Base-by-base conservation (phyloP, 2,888 invertebrate species). In the Seladonia tumulorum region DNA sequence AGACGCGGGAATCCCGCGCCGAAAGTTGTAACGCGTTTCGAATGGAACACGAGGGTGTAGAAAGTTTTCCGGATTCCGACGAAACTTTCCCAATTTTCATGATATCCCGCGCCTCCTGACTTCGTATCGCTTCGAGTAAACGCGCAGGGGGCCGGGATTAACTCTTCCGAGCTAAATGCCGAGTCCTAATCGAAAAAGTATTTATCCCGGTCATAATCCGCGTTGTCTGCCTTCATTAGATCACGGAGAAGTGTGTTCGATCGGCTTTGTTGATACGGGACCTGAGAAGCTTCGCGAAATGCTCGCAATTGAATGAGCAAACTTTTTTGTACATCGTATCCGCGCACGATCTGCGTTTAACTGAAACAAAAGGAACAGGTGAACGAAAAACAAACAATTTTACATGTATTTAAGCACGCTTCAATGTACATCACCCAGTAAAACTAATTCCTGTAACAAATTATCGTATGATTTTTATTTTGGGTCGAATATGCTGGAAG, bases 1-100 rank as follows among this genome's bases (percentile, higher is more conserved):
- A 22, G n/a, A 47, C 53, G 47, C 53, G 49, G 45, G 16, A 66
- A 60, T 53, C 60, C 66, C 35, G 22, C 5, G 53, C 22, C 35
- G 68, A 39, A 53, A 25, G 68, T 73, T 42, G 25, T 76, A 76
- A 66, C 45, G 25, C 73, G 35, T 45, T 29, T 73, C 45, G 49
- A 82, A 84, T n/a, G 10, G 47, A 29, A 35, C n/a, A 39, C 22
- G 35, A 63, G 35, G 16, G 4, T 7, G 22, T 12, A n/a, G 12
- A 47, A 71, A 80, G 76, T 72, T 79, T 42, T n/a, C 47, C n/a
- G 57, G 45, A 60, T 76, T 45, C 29, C 45, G 16, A 2, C 63
- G 63, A 1, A 74, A 84, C 68, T 81, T 81, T 84, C 73, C 14
- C 82, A 84, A 84, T 84, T 81, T 81, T 81, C 77, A n/a, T 35